These are phyloP conservation scores for Nineta flava DNA, from an alignment of 2,888 invertebrate genomes.

Conservation along the genomic window DNA sequence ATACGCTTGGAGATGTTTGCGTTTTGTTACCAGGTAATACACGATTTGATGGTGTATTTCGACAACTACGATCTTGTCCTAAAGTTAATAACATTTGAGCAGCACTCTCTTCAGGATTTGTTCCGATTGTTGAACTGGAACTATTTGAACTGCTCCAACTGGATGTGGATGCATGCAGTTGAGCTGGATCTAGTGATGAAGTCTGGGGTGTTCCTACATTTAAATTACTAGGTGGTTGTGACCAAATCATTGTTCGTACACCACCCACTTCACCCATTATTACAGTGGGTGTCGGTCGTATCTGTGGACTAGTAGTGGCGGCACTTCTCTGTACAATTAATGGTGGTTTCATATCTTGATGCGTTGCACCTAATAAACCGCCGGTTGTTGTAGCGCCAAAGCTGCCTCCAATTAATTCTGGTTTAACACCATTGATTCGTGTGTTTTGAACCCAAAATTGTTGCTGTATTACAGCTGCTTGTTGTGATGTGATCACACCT, in stretches of 20 bases:
- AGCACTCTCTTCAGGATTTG: conserved; percentile 26
- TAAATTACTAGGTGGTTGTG: conserved; percentile 35
- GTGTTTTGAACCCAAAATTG: conserved; percentile 30
- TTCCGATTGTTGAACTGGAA: conserved; percentile 21
- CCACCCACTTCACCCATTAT: conserved; percentile 90
- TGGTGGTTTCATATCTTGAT: conserved; percentile 18
- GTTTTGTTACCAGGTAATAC: conserved; percentile 29
- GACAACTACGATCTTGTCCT: conserved; percentile 44
- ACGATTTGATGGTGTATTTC: conserved; percentile 36
- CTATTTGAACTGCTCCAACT: conserved; percentile 21
- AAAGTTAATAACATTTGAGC: conserved; percentile 50
- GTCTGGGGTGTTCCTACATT: conserved; percentile 13
- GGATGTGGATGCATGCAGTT: conserved; percentile 23
- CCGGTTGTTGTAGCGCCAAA: conserved; percentile 17
- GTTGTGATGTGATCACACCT: conserved; percentile 24
- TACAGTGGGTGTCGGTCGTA: conserved; percentile 64
- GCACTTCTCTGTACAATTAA: conserved; percentile 25
- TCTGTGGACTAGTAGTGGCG: conserved; percentile 18
- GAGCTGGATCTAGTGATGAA: conserved; percentile 16
- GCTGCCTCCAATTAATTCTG: conserved; percentile 59
- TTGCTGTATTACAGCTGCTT: conserved; percentile 19
- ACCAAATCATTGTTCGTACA: conserved; percentile 58
- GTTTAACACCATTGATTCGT: conserved; percentile 63
- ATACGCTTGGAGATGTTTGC: conserved; percentile 14
- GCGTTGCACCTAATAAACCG: conserved; percentile 6